phyloP scores from a whole-genome alignment of 2,888 invertebrate genomes.

The Nymphalis polychloros region DNA sequence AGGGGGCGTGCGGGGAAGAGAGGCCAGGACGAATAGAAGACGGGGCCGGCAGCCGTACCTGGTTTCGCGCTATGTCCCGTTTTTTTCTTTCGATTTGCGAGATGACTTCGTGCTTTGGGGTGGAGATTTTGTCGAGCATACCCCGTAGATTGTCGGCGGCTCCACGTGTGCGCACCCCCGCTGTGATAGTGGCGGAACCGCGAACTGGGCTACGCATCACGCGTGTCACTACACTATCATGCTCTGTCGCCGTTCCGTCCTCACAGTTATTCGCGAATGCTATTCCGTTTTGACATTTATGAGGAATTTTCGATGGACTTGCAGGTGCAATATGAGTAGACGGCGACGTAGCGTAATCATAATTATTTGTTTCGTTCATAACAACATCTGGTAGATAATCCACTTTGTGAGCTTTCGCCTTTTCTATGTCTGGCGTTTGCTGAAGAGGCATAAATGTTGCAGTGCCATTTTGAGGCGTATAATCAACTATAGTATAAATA shows the following conservation, averaged over 20 bases:
- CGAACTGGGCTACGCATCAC: slow-evolving; percentile 89
- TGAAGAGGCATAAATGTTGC: slow-evolving; percentile 76
- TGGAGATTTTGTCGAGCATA: slow-evolving; percentile 79
- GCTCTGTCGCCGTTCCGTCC: slow-evolving; percentile 78
- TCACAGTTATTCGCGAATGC: slow-evolving; percentile 48
- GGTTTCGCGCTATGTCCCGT: slow-evolving; percentile 52
- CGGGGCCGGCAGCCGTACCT: slow-evolving; percentile 63
- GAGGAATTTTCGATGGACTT: slow-evolving; percentile 47
- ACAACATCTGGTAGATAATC: slow-evolving; percentile 77
- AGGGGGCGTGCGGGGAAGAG: slow-evolving; percentile 59
- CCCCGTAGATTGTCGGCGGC: slow-evolving; percentile 73
- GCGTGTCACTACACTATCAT: slow-evolving; percentile 84
- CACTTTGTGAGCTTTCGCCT: slow-evolving; percentile 72
- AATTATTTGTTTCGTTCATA: slow-evolving; percentile 60
- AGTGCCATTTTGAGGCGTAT: slow-evolving; percentile 65
- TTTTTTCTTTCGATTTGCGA: slow-evolving; percentile 57
- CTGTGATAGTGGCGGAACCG: slow-evolving; percentile 85
- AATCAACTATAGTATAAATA: slow-evolving; percentile 75
- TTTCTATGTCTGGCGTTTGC: slow-evolving; percentile 77
- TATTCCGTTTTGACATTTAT: slow-evolving; percentile 52
- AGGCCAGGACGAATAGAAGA: slow-evolving; percentile 46
- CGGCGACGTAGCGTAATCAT: slow-evolving; percentile 42
- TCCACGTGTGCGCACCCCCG: slow-evolving; percentile 79
- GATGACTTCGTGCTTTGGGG: slow-evolving; percentile 59
- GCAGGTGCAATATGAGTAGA: slow-evolving; percentile 39